Percentiles rank a stretch among this genome's conserved stretches.
These are phyloP conservation scores for Apodemus speciosus DNA, from an alignment of 2,113 vertebrate genomes.

Conservation along the genomic window DNA sequence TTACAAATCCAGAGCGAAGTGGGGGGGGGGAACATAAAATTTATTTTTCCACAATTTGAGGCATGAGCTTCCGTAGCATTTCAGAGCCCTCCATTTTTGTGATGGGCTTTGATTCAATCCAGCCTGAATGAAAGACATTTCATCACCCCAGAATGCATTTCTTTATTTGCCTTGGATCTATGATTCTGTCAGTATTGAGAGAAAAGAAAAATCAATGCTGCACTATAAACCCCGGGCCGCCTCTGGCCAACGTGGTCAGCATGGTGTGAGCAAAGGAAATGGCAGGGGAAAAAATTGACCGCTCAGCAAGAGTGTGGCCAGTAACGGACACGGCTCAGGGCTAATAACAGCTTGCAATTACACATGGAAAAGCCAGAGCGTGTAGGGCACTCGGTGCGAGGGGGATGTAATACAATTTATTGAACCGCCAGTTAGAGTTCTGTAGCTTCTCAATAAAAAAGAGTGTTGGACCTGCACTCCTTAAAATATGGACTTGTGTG, in stretches of 20 bases:
- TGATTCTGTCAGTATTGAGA: constrained; percentile 98
- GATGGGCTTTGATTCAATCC: constrained; percentile 93
- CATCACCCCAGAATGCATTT: constrained; percentile 96
- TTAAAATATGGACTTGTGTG: constrained; percentile 82
- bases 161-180: constrained; percentile 99
- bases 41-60: constrained; percentile 86
- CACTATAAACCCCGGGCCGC: constrained; percentile 90
- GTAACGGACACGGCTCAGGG: constrained; percentile 88
- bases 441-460: constrained; percentile 85
- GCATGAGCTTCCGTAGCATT: constrained; percentile 85
- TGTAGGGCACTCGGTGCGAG: constrained; percentile 86
- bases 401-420: constrained; percentile 88
- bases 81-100: constrained; percentile 86
- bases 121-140: constrained; percentile 95
- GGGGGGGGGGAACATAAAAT: constrained; percentile 85
- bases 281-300: constrained; percentile 90
- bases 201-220: constrained; percentile 97
- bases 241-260: constrained; percentile 90
- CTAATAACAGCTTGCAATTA: constrained; percentile 91
- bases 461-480: constrained; percentile 76
- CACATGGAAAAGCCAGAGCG: constrained; percentile 88
- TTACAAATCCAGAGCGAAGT: constrained; percentile 83
- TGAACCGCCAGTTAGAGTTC: constrained; percentile 87
- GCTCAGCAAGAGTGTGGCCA: constrained; percentile 90
- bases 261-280: constrained; percentile 90